These are phyloP conservation scores for Hafferia zeledoni DNA, from an alignment of 2,797 vertebrate species.

Conservation along the genomic window DNA sequence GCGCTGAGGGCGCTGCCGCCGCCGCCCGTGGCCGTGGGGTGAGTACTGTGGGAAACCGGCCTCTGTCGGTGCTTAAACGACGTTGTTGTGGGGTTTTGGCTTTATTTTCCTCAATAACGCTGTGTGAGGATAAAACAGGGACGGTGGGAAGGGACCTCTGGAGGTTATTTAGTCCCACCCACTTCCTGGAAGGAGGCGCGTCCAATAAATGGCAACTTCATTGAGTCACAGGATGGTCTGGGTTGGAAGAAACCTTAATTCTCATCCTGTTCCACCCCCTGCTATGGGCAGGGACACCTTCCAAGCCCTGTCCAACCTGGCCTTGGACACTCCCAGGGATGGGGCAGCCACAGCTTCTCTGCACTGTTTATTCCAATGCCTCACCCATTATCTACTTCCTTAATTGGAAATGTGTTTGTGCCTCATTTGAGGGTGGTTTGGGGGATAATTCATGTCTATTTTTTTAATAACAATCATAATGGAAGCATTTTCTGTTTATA, in stretches of 20 bases:
- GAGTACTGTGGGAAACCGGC: neutral
- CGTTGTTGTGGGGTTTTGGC: rapidly evolving
- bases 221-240: rapidly evolving
- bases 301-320: neutral
- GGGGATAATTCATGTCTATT: rapidly evolving
- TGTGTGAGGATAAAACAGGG: rapidly evolving
- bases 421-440: rapidly evolving
- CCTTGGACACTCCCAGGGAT: neutral
- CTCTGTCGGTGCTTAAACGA: rapidly evolving
- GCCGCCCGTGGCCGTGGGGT: constrained; percentile 28
- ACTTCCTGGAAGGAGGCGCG: neutral
- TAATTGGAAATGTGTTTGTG: rapidly evolving
- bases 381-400: rapidly evolving
- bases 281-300: neutral
- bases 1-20: constrained; percentile 17
- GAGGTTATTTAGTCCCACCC: neutral
- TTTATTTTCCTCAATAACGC: rapidly evolving
- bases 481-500: neutral
- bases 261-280: neutral
- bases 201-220: rapidly evolving
- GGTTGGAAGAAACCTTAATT: neutral
- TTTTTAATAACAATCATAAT: rapidly evolving
- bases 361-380: neutral
- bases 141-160: rapidly evolving
- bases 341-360: neutral